Percentiles rank a stretch among this genome's conserved stretches.
phyloP scores from a whole-genome alignment of 2,888 invertebrate species.

The Auanema sp. region DNA sequence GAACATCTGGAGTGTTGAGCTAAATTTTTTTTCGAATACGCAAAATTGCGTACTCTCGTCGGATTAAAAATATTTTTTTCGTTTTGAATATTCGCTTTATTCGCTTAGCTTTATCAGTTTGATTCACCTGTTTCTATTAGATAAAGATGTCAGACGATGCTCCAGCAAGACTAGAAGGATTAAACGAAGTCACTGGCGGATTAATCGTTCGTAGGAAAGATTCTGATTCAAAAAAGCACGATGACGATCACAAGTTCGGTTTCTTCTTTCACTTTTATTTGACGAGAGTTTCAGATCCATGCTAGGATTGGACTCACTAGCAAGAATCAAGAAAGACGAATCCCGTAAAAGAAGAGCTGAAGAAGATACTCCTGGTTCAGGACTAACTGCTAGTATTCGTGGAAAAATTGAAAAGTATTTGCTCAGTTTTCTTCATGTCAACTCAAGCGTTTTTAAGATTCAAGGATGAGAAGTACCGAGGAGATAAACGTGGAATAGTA shows the following conservation, averaged over 20 bases:
- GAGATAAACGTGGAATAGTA: slow-evolving; percentile 21
- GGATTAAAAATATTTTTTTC: neutral
- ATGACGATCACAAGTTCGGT: no score
- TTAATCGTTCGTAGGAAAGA: slow-evolving; percentile 35
- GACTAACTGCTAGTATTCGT: slow-evolving; percentile 49
- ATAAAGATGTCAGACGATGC: slow-evolving; percentile 26
- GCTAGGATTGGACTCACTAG: slow-evolving; percentile 66
- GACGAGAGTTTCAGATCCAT: slow-evolving; percentile 58
- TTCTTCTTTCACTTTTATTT: neutral
- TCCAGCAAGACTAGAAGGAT: slow-evolving; percentile 44
- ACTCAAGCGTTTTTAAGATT: slow-evolving; percentile 8
- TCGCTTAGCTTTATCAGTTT: neutral
- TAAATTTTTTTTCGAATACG: no score
- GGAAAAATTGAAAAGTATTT: slow-evolving; percentile 45
- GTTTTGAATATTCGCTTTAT: slow-evolving; percentile 1
- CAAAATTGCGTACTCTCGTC: no score
- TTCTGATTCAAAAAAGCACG: slow-evolving; percentile 7
- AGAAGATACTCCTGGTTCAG: slow-evolving; percentile 43
- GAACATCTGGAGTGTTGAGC: no score
- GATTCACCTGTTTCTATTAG: neutral
- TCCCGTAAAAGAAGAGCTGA: slow-evolving; percentile 33
- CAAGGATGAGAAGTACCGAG: slow-evolving; percentile 16
- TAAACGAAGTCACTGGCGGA: slow-evolving; percentile 37
- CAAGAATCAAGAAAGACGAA: slow-evolving; percentile 63
- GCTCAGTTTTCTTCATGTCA: neutral